A percentile compares a stretch with the other conserved stretches of the same genome.
phyloP scores from a whole-genome alignment of 2,113 vertebrate genomes.

The Vidua macroura region DNA sequence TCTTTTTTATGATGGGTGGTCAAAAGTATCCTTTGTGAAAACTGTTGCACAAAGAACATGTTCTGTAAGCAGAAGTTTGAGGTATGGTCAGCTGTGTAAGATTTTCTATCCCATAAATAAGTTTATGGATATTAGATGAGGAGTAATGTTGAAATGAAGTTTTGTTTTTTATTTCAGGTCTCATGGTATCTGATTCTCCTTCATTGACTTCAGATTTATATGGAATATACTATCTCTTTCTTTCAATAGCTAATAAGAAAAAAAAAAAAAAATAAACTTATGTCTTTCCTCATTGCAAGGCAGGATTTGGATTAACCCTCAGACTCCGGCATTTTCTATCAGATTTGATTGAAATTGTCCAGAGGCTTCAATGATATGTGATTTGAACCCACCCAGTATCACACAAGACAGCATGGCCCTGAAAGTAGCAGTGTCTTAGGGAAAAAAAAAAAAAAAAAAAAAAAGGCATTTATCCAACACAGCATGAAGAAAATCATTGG shows the following conservation, averaged over 20 bases:
- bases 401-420: background rate
- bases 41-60: background rate
- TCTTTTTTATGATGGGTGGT: background rate
- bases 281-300: background rate
- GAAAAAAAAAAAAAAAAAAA: background rate
- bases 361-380: background rate
- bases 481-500: background rate
- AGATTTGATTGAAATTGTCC: background rate
- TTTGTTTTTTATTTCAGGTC: background rate
- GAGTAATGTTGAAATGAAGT: background rate
- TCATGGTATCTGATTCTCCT: background rate
- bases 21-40: background rate
- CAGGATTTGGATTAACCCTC: background rate
- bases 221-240: rapidly evolving
- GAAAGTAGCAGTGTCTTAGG: background rate
- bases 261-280: background rate
- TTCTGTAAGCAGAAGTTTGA: background rate
- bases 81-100: rapidly evolving
- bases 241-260: background rate
- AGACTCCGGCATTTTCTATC: background rate
- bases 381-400: background rate
- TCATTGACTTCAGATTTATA: background rate
- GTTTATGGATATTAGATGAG: background rate
- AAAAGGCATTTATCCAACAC: background rate
- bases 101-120: background rate